phyloP scores from a whole-genome alignment of 2,888 invertebrate species.

The Gryllus longicercus region DNA sequence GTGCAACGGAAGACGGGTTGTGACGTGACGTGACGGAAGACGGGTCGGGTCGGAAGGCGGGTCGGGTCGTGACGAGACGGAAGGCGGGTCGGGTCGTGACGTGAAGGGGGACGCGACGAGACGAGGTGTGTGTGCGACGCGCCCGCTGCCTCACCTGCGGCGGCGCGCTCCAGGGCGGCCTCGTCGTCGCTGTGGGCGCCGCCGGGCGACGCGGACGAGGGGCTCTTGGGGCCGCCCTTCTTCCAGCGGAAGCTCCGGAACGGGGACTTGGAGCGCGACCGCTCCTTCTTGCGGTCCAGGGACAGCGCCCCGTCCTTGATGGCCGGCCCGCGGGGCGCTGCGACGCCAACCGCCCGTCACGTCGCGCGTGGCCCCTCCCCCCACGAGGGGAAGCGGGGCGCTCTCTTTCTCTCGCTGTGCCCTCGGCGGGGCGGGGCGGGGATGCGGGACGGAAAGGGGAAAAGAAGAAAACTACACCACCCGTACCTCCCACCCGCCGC shows the following conservation, averaged over 20 bases:
- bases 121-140: background rate
- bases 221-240: conserved; percentile 64
- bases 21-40: too few relatives aligned
- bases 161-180: conserved; percentile 29
- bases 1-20: too few relatives aligned
- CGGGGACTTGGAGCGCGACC: conserved; percentile 89
- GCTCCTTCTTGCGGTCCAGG: conserved; percentile 58
- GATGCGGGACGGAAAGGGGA: too few relatives aligned
- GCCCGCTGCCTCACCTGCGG: conserved; percentile 26
- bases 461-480: too few relatives aligned
- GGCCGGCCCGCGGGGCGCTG: background rate
- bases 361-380: too few relatives aligned
- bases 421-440: too few relatives aligned
- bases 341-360: background rate
- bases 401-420: too few relatives aligned
- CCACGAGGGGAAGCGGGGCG: too few relatives aligned
- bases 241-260: conserved; percentile 92
- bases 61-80: background rate
- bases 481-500: too few relatives aligned
- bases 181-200: conserved; percentile 35
- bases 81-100: background rate
- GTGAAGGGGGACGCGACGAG: background rate
- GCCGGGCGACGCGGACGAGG: conserved; percentile 42
- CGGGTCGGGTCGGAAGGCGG: background rate
- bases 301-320: background rate